Evolutionary conservation across 1,140 invertebrate species (phyloP).

Genomic region (Penaeus japonicus): DNA sequence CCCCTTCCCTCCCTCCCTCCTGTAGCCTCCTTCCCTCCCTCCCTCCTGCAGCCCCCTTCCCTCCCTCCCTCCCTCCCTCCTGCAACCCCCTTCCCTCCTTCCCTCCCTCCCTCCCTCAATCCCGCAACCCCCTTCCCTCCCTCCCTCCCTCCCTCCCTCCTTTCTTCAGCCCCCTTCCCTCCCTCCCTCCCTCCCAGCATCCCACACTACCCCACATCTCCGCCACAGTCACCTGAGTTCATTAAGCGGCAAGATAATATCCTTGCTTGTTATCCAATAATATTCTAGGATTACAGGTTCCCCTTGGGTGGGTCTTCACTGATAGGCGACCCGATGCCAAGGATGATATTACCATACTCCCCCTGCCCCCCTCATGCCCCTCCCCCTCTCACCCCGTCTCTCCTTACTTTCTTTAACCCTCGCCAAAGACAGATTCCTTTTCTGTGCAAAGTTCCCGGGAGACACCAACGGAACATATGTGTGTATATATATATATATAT

Average conservation of each 20-base stretch:
- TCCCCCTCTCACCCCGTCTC: too few relatives aligned
- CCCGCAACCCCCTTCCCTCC: neutral
- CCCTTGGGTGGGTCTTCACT: constrained; percentile 41
- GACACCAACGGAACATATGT: neutral
- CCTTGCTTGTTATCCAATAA: constrained; percentile 51
- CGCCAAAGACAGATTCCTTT: too few relatives aligned
- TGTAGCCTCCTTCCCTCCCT: neutral
- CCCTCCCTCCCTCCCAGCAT: neutral
- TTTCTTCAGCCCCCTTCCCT: neutral
- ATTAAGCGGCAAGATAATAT: constrained; percentile 46
- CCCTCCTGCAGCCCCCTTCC: neutral
- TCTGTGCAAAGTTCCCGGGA: too few relatives aligned
- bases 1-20: neutral
- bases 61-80: neutral
- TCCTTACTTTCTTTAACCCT: too few relatives aligned
- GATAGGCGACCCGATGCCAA: constrained; percentile 37
- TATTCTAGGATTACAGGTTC: constrained; percentile 47
- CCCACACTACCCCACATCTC: neutral
- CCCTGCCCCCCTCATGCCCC: too few relatives aligned
- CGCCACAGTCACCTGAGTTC: constrained; percentile 17
- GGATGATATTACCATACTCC: constrained; percentile 13
- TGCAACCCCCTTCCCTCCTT: neutral
- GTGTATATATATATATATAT: too few relatives aligned
- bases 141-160: neutral
- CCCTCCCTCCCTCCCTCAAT: neutral